Base-by-base conservation (phyloP, 2,888 invertebrate species). In the Drosophila buzzatii region DNA sequence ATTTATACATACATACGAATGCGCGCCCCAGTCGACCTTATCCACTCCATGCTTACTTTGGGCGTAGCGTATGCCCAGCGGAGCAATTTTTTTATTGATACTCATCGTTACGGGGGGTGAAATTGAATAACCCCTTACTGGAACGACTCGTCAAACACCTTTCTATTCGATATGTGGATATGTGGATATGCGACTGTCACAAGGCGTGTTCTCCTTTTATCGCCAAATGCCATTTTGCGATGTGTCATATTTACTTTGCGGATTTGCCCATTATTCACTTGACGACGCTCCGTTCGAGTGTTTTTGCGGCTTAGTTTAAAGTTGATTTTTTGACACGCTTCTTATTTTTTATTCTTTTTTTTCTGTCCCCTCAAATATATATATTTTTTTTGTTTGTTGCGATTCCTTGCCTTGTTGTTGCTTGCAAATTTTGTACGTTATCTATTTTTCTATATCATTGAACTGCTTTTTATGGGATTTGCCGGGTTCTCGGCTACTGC, bases 181-280 rank as follows among this genome's bases (percentile, higher is more conserved):
- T 70, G 62, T 35, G 61, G 49, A 83, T 70, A 63, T 76, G 63
- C 56, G 79, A 66, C 79, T 77, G 85, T 75, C 85, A 77, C 61
- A 71, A 23, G 70, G 59, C 81, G 57, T 72, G 63, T 47, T 70
- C 39, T 27, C 45, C 47, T 82, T 86, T 86, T 86, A 86, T 90
- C 89, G 64, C 60, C 85, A 62, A 90, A 88, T 81, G 85, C 89
- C 80, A 90, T 85, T 86, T 86, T 80, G 89, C 76, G 72, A 87
- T 88, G 85, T 89, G 90, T 87, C 90, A 87, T 85, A 89, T 87
- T 88, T 86, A 89, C 81, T 79, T 79, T 85, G 76, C 79, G 86
- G 89, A 89, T 90, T 89, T 89, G 69, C 70, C 85, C 88, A 89
- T 85, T 90, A 86, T 89, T 88, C 89, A 90, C 87, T 86, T 90